Evolutionary conservation across 2,888 invertebrate genomes (phyloP).

Genomic region (Dimorphilus gyrociliatus): DNA sequence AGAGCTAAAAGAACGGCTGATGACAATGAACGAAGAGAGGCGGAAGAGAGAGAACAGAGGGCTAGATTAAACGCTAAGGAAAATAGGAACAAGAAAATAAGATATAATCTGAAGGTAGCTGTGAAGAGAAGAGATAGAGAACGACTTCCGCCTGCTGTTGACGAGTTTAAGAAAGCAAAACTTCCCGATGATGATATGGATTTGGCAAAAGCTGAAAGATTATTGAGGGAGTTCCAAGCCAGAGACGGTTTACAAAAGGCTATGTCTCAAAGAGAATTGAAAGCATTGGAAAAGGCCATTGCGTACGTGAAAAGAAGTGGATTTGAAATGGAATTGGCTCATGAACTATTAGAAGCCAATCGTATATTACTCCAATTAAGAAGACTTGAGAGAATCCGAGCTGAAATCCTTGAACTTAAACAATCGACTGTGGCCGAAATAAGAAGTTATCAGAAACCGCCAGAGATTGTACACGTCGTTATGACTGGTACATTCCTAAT

Average conservation of each 20-base stretch:
- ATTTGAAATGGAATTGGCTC: constrained; percentile 19
- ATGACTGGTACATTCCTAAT: constrained; percentile 27
- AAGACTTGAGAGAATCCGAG: constrained; percentile 15
- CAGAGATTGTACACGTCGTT: constrained; percentile 20
- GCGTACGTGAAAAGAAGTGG: constrained; percentile 23
- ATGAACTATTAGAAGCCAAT: constrained; percentile 24
- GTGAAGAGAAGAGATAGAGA: constrained; percentile 23
- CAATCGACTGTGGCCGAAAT: constrained; percentile 31
- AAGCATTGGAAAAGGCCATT: constrained; percentile 26
- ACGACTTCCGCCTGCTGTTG: constrained; percentile 22
- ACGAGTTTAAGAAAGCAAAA: constrained; percentile 26
- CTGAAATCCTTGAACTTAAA: constrained; percentile 19
- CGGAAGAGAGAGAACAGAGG: constrained; percentile 14
- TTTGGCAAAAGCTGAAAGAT: constrained; percentile 22
- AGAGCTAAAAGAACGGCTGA: constrained; percentile 15
- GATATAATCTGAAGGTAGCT: constrained; percentile 28
- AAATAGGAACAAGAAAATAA: constrained; percentile 16
- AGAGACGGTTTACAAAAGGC: constrained; percentile 25
- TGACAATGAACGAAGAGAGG: constrained; percentile 15
- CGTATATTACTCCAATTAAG: constrained; percentile 13
- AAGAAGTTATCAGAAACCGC: constrained; percentile 22
- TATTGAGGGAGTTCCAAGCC: constrained; percentile 23
- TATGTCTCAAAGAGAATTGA: constrained; percentile 21
- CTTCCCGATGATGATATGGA: constrained; percentile 31
- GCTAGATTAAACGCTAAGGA: constrained; percentile 7